Evolutionary conservation across 92 coral and sea anemone genomes (phyloP).

Genomic region (Paramuricea clavata): DNA sequence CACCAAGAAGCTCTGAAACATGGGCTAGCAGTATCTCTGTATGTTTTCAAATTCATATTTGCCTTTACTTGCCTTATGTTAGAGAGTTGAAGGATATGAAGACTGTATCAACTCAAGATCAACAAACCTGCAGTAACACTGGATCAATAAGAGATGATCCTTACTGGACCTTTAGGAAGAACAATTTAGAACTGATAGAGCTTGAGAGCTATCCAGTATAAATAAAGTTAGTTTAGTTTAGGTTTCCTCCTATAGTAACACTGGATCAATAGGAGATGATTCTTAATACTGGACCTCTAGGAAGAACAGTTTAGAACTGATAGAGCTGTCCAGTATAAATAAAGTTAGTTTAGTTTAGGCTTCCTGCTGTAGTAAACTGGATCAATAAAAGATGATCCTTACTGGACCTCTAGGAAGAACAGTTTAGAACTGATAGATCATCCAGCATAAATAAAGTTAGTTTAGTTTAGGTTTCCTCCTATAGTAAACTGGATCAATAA

Average conservation of each 20-base stretch:
- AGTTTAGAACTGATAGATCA: neutral
- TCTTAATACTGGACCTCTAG: slow-evolving; percentile 18
- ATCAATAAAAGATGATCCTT: slow-evolving; percentile 11
- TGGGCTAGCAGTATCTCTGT: slow-evolving; percentile 89
- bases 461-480: slow-evolving; percentile 7
- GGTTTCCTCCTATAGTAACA: too few species aligned
- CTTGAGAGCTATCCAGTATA: too few species aligned
- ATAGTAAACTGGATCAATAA: slow-evolving; percentile 6
- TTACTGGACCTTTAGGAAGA: too few species aligned
- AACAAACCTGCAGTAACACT: too few species aligned
- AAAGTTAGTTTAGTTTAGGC: neutral
- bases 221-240: too few species aligned
- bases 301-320: slow-evolving; percentile 1
- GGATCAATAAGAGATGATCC: too few species aligned
- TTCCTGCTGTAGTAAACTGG: neutral
- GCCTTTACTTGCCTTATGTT: too few species aligned
- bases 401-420: slow-evolving; percentile 13
- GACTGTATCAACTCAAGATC: too few species aligned
- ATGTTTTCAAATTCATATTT: slow-evolving; percentile 27
- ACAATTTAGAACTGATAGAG: too few species aligned
- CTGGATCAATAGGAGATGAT: too few species aligned
- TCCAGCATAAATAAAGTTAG: slow-evolving; percentile 10
- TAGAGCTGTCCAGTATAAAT: slow-evolving; percentile 7
- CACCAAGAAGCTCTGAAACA: slow-evolving; percentile 69
- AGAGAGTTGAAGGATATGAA: too few species aligned